A percentile compares a stretch with the other conserved stretches of the same genome.
These are phyloP conservation scores for Entomobrya multifasciata DNA, from an alignment of 2,888 invertebrate species.

Conservation along the genomic window DNA sequence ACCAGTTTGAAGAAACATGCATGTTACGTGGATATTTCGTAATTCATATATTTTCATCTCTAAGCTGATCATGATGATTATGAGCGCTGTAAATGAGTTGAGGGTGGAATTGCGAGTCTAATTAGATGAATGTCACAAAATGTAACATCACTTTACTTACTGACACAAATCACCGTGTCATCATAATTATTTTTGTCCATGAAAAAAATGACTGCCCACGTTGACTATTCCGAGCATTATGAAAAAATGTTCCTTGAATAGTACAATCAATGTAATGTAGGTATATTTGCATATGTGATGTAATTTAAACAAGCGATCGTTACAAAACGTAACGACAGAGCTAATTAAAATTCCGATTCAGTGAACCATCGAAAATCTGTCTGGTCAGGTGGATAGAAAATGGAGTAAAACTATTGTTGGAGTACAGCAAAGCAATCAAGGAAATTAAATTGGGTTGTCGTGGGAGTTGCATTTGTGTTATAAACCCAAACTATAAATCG, in stretches of 20 bases:
- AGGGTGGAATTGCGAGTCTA: constrained; percentile 59
- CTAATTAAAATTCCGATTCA: constrained; percentile 74
- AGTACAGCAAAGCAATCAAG: constrained; percentile 58
- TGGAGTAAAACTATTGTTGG: constrained; percentile 50
- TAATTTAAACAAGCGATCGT: constrained; percentile 23
- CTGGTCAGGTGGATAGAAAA: constrained; percentile 25
- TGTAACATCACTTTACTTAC: constrained; percentile 48
- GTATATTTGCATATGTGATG: too few relatives aligned
- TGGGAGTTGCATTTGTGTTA: not conserved
- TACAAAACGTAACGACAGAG: constrained; percentile 55
- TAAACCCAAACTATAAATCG: not conserved
- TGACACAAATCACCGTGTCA: constrained; percentile 74
- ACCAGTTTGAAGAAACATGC: not conserved
- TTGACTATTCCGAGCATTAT: not conserved
- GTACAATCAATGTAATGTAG: not conserved
- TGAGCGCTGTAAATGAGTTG: too few relatives aligned
- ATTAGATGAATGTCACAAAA: constrained; percentile 71
- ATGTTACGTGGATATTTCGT: not conserved
- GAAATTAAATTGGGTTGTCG: constrained; percentile 55
- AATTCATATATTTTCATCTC: constrained; percentile 39
- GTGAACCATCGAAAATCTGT: constrained; percentile 60
- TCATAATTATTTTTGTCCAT: constrained; percentile 67
- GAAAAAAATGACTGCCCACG: constrained; percentile 52
- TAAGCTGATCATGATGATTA: too few relatives aligned
- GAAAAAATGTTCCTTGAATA: not conserved